A percentile compares a stretch with the other conserved stretches of the same genome.
phyloP scores from a whole-genome alignment of 2,888 invertebrate genomes.

The Papilio protenor region DNA sequence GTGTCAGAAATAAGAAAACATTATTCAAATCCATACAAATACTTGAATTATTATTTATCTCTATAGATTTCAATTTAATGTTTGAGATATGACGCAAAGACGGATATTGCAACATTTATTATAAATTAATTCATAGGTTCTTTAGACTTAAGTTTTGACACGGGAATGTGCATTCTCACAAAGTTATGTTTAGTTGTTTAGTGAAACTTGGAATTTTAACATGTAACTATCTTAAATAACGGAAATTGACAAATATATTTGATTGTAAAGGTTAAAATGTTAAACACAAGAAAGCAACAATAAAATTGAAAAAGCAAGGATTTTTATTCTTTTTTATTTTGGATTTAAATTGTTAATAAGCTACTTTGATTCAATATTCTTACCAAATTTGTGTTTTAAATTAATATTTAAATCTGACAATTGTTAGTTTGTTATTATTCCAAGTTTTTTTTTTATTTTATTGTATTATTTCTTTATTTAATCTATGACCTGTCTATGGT shows the following conservation, averaged over 20 bases:
- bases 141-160: slow-evolving; percentile 7
- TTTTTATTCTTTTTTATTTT: too few species aligned
- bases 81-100: too few species aligned
- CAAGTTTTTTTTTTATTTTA: background rate
- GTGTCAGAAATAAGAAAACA: too few species aligned
- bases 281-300: too few species aligned
- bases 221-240: background rate
- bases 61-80: too few species aligned
- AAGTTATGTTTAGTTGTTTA: background rate
- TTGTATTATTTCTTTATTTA: slow-evolving; percentile 19
- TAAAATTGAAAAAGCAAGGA: too few species aligned
- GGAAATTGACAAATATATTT: background rate
- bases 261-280: too few species aligned
- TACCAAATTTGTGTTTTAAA: background rate
- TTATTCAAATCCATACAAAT: too few species aligned
- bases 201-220: slow-evolving; percentile 2
- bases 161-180: slow-evolving; percentile 26
- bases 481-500: slow-evolving; percentile 16
- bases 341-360: too few species aligned
- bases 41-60: too few species aligned
- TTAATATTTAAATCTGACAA: background rate
- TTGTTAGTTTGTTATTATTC: background rate
- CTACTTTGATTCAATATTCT: background rate
- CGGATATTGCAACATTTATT: too few species aligned
- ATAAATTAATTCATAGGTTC: background rate